These are phyloP conservation scores for Petrocephalus microphthalmus DNA, from an alignment of 2,113 vertebrate species.

Conservation along the genomic window DNA sequence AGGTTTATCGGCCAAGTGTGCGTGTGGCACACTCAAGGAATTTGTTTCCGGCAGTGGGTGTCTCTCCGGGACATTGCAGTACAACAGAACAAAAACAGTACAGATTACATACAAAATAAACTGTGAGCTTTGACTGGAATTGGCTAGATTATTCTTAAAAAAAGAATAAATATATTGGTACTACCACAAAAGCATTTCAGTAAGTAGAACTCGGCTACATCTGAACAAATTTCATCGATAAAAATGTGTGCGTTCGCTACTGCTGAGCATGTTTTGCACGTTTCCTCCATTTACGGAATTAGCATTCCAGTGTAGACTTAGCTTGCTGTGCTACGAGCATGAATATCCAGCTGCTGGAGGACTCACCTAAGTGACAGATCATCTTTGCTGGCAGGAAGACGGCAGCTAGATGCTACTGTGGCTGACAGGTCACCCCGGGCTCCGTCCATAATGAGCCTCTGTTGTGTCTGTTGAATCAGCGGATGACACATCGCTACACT, in stretches of 20 bases:
- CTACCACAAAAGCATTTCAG: not conserved
- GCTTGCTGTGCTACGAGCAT: not conserved
- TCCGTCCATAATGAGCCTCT: constrained; percentile 7
- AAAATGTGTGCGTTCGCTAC: not conserved
- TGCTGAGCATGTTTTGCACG: not conserved
- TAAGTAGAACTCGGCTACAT: not conserved
- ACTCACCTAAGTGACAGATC: not conserved
- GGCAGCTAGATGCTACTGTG: not conserved
- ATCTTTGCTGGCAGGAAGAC: not conserved
- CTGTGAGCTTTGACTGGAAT: not conserved
- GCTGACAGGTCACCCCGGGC: not conserved
- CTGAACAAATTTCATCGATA: not conserved
- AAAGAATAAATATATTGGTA: not conserved
- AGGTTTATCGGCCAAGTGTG: too few species aligned
- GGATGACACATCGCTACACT: not conserved
- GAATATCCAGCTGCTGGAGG: not conserved
- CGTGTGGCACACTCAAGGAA: too few species aligned
- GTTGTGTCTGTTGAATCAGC: not conserved
- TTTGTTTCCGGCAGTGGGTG: too few species aligned
- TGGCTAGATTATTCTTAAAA: not conserved
- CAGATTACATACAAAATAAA: too few species aligned
- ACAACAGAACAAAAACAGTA: too few species aligned
- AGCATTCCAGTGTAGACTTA: not conserved
- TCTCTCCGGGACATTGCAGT: too few species aligned
- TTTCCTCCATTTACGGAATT: not conserved